Conservation (phyloP, 2,113 vertebrate species). For the Melanotaenia duboulayi region DNA sequence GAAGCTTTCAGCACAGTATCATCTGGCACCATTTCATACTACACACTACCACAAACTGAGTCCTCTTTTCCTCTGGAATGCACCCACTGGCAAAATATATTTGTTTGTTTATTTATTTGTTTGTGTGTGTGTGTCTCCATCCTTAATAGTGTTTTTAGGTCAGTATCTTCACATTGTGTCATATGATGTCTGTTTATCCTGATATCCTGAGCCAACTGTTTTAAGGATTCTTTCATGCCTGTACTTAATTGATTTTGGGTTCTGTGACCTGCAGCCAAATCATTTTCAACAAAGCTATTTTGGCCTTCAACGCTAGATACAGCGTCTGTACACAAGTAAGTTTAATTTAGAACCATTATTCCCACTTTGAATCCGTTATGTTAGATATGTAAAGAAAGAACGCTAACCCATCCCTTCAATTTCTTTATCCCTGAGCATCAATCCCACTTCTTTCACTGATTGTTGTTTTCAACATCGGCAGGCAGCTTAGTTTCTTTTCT, state of each 20-base stretch:
- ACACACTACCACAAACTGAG: constrained; percentile 29
- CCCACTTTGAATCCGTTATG: constrained; percentile 40
- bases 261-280: constrained; percentile 33
- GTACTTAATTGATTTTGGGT: constrained; percentile 46
- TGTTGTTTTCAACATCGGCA: background rate
- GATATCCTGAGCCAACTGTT: background rate
- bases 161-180: constrained; percentile 8
- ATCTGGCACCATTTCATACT: constrained; percentile 48
- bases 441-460: background rate
- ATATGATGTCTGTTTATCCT: constrained; percentile 5
- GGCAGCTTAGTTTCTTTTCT: background rate
- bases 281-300: constrained; percentile 9
- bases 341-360: constrained; percentile 22
- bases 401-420: background rate
- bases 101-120: background rate
- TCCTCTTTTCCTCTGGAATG: constrained; percentile 26
- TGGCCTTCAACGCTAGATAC: constrained; percentile 8
- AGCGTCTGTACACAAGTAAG: constrained; percentile 9
- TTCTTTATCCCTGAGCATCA: background rate
- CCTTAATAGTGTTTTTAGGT: constrained; percentile 14
- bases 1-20: constrained; percentile 58
- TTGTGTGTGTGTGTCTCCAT: constrained; percentile 15
- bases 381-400: constrained; percentile 17
- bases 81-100: constrained; percentile 11
- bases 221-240: constrained; percentile 35